Conservation (phyloP, 2,888 invertebrate species). For the Platycheirus rosarum region DNA sequence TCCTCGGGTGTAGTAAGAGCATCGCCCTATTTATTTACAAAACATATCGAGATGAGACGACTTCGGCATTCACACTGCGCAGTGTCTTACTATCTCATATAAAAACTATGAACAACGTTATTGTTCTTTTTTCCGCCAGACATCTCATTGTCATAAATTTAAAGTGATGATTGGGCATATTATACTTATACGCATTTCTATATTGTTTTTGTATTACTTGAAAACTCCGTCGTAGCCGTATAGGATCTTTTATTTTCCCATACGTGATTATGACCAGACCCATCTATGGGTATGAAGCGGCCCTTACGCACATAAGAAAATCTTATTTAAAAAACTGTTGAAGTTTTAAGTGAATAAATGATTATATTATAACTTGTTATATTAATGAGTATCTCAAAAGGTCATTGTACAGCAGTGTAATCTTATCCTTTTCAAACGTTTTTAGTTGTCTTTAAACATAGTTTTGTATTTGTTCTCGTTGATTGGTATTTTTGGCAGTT, state of each 20-base stretch:
- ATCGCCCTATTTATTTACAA: conserved; percentile 56
- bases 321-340: no score
- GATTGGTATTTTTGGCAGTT: no score
- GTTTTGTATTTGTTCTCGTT: no score
- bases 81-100: conserved; percentile 47
- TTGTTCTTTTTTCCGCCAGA: conserved; percentile 14
- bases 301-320: no score
- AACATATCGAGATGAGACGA: conserved; percentile 4
- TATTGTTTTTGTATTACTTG: conserved; percentile 7
- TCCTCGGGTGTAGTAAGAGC: conserved; percentile 15
- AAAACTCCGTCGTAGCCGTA: background rate
- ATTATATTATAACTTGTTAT: no score
- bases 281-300: no score
- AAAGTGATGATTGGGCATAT: conserved; percentile 30
- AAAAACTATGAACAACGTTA: conserved; percentile 34
- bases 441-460: no score
- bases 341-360: no score
- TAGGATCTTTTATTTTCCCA: background rate
- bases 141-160: conserved; percentile 7
- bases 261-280: no score
- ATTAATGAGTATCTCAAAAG: no score
- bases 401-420: no score
- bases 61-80: conserved; percentile 47
- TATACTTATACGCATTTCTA: conserved; percentile 42
- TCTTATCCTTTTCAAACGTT: no score